Evolutionary conservation across 2,113 vertebrate species (phyloP).

Genomic region (Sander lucioperca): DNA sequence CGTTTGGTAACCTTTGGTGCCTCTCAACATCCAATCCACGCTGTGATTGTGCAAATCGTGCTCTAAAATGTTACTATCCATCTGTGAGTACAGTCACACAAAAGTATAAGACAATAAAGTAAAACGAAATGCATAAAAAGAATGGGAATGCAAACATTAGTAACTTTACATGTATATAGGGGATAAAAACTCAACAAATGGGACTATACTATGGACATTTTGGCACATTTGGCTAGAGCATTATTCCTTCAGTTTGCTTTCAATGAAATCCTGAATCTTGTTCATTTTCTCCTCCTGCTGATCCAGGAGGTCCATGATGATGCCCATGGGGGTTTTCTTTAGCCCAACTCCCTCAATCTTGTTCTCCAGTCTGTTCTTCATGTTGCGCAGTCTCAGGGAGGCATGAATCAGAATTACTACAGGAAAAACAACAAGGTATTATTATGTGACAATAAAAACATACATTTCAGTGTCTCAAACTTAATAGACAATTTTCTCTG

Average conservation of each 20-base stretch:
- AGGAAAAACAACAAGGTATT: background rate
- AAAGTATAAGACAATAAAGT: background rate
- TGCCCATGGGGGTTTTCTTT: conserved; percentile 96
- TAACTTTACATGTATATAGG: conserved; percentile 33
- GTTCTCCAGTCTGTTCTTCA: conserved; percentile 97
- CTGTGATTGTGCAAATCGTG: conserved; percentile 48
- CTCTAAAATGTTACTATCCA: background rate
- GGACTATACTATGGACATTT: conserved; percentile 26
- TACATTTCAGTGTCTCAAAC: background rate
- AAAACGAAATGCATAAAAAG: conserved; percentile 24
- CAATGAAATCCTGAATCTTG: conserved; percentile 93
- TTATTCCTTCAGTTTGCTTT: conserved; percentile 91
- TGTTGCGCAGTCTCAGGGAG: conserved; percentile 92
- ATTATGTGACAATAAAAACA: background rate
- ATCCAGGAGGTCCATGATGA: conserved; percentile 94
- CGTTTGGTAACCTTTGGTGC: conserved; percentile 42
- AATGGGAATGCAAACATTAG: conserved; percentile 34
- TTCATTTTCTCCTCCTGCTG: conserved; percentile 94
- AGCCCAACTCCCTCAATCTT: conserved; percentile 94
- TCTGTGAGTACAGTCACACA: conserved; percentile 19
- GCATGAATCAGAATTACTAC: conserved; percentile 95
- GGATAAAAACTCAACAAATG: conserved; percentile 26
- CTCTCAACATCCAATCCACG: conserved; percentile 33
- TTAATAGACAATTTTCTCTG: background rate
- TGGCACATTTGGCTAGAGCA: conserved; percentile 1